Base-by-base conservation (phyloP, 2,113 vertebrate genomes). In the Polypterus bichir region DNA sequence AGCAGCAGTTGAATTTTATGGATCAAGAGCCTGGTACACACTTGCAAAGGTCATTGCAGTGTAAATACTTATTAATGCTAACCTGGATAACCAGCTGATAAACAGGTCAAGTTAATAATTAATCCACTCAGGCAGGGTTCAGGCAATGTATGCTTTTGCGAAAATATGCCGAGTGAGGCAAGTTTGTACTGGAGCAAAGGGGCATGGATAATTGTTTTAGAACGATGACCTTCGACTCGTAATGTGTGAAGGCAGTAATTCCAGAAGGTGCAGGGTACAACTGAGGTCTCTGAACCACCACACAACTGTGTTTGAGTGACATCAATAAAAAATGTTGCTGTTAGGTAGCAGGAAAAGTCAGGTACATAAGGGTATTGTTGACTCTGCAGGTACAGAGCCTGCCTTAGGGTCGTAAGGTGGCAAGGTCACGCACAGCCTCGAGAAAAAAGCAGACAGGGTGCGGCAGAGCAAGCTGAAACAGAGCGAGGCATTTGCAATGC, bases 1-100 rank as follows among this genome's bases (percentile, higher is more conserved):
- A 27, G 27, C 27, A 27, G 27, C 27, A 27, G 74, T 83, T 89
- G 88, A 90, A 86, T 88, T 92, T 93, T 85, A 77, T 75, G 73
- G 81, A 80, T 80, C 86, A 84, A 84, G 83, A 85, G 84, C 78
- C 76, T 80, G 78, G 76, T 78, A 86, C 79, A 68, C 74, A 85
- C 88, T 88, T 85, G 84, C 87, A 89, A 87, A 94, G 92, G 92
- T 94, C 94, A 92, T 86, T 86, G 79, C 82, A 86, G 90, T 90
- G 88, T 89, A 96, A 98, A 97, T 89, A 95, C 84, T 86, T 92
- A 97, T 97, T 98, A 97, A 98, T 98, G 93, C 89, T 95, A 97
- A 96, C 92, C 93, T 77, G 86, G 86, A 81, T 88, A 87, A 86
- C 86, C 87, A 84, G 86, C 83, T 91, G 92, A 91, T 88, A 93